phyloP scores from a whole-genome alignment of 2,797 vertebrate genomes.

The Salarias fasciatus region DNA sequence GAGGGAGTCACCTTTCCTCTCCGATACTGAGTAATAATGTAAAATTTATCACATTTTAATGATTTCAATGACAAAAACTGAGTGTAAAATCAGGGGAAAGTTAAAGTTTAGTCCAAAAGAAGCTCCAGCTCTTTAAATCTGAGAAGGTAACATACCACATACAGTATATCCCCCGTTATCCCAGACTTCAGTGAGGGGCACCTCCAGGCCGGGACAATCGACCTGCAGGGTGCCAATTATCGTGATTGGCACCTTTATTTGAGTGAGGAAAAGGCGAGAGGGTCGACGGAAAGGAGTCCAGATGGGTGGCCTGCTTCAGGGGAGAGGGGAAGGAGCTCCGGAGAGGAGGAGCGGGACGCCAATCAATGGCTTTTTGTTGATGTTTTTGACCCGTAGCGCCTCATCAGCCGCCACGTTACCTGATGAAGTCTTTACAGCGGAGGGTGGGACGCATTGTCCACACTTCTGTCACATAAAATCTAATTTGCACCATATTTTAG shows the following conservation, averaged over 20 bases:
- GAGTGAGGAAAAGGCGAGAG: constrained; percentile 69
- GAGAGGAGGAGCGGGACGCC: constrained; percentile 27
- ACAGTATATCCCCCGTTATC: constrained; percentile 7
- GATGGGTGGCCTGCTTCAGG: constrained; percentile 81
- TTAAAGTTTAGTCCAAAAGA: no score
- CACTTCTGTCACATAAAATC: no score
- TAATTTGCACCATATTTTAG: no score
- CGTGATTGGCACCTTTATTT: constrained; percentile 85
- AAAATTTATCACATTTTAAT: no score
- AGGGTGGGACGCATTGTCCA: no score
- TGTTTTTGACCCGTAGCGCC: constrained; percentile 36
- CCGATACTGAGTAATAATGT: no score
- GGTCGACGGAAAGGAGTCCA: constrained; percentile 70
- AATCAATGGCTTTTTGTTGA: constrained; percentile 34
- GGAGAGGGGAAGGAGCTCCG: constrained; percentile 31
- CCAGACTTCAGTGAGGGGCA: constrained; percentile 56
- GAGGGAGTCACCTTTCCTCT: no score
- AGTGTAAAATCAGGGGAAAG: no score
- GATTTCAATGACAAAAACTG: no score
- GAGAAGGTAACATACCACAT: constrained; percentile 26
- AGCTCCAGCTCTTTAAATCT: no score
- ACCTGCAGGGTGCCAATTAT: constrained; percentile 84
- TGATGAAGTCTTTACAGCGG: neutral
- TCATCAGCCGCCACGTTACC: neutral
- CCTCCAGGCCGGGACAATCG: constrained; percentile 76